phyloP scores from a whole-genome alignment of 2,888 invertebrate species.

The Kuschelorhynchus macadamiae region DNA sequence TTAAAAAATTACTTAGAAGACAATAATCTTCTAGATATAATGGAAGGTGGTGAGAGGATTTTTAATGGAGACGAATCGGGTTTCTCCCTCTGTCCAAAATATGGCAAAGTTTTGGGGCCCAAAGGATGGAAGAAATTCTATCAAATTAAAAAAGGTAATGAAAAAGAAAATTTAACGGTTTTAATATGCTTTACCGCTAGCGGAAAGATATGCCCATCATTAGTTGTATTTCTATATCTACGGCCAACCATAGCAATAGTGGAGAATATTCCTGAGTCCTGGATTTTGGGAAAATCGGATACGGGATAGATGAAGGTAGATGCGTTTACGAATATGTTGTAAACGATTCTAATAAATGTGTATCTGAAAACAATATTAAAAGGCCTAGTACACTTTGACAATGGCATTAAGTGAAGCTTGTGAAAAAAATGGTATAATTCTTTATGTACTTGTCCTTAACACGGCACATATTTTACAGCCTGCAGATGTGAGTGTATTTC shows the following conservation, averaged over 20 bases:
- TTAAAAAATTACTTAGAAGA: constrained; percentile 38
- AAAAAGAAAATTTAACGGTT: constrained; percentile 51
- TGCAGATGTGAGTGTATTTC: constrained; percentile 55
- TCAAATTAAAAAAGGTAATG: constrained; percentile 41
- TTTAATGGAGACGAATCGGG: constrained; percentile 24
- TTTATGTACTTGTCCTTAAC: constrained; percentile 14
- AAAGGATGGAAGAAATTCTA: constrained; percentile 44
- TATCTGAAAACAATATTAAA: constrained; percentile 33
- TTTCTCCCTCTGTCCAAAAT: constrained; percentile 53
- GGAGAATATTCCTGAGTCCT: constrained; percentile 41
- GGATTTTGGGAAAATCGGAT: constrained; percentile 55
- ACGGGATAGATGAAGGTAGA: constrained; percentile 56
- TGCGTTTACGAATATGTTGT: constrained; percentile 46
- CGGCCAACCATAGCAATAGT: constrained; percentile 46
- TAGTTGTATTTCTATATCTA: constrained; percentile 42
- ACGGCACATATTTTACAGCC: constrained; percentile 55
- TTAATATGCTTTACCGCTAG: constrained; percentile 44
- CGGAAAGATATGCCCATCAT: constrained; percentile 25
- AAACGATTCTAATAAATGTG: constrained; percentile 47
- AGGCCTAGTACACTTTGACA: constrained; percentile 47
- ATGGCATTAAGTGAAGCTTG: constrained; percentile 43
- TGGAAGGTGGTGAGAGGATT: constrained; percentile 26
- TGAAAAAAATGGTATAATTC: constrained; percentile 31
- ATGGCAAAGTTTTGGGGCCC: constrained; percentile 44
- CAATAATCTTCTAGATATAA: constrained; percentile 13